These are phyloP conservation scores for Dasypogon diadema DNA, from an alignment of 2,888 invertebrate species.

Conservation along the genomic window DNA sequence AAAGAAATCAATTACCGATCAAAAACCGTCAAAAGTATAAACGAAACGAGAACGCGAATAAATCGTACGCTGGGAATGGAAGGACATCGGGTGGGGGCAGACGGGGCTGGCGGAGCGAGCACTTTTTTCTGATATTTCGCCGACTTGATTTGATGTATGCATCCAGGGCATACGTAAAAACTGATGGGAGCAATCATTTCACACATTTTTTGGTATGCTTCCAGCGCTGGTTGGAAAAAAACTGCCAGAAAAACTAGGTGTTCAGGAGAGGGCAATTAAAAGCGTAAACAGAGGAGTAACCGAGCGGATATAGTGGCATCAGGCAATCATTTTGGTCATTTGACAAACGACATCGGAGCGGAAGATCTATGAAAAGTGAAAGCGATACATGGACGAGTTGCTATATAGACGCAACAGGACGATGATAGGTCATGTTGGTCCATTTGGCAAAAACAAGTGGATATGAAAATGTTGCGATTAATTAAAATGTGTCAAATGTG, in stretches of 20 bases:
- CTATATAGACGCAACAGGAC: conserved; percentile 13
- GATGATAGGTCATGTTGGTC: conserved; percentile 13
- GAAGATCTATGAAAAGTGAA: conserved; percentile 40
- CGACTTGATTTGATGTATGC: conserved; percentile 50
- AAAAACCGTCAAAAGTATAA: conserved; percentile 48
- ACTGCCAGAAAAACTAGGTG: conserved; percentile 39
- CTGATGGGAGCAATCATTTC: conserved; percentile 50
- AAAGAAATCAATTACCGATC: conserved; percentile 50
- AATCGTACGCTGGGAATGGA: conserved; percentile 13
- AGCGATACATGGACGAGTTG: not conserved
- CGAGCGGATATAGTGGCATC: conserved; percentile 28
- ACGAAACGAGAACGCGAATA: conserved; percentile 40
- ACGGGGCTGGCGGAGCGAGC: not conserved
- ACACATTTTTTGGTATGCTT: conserved; percentile 40
- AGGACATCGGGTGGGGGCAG: not conserved
- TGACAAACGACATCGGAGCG: conserved; percentile 44
- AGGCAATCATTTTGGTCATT: conserved; percentile 44
- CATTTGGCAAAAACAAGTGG: conserved; percentile 6
- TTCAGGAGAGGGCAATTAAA: conserved; percentile 28
- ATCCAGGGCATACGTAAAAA: conserved; percentile 34
- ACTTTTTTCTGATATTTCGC: conserved; percentile 35
- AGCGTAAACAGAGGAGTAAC: conserved; percentile 42
- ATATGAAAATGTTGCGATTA: conserved; percentile 24
- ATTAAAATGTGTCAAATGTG: not conserved
- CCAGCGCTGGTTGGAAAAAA: conserved; percentile 20